Evolutionary conservation across 2,888 invertebrate genomes (phyloP).

Genomic region (Xestoiulus laeticollis): DNA sequence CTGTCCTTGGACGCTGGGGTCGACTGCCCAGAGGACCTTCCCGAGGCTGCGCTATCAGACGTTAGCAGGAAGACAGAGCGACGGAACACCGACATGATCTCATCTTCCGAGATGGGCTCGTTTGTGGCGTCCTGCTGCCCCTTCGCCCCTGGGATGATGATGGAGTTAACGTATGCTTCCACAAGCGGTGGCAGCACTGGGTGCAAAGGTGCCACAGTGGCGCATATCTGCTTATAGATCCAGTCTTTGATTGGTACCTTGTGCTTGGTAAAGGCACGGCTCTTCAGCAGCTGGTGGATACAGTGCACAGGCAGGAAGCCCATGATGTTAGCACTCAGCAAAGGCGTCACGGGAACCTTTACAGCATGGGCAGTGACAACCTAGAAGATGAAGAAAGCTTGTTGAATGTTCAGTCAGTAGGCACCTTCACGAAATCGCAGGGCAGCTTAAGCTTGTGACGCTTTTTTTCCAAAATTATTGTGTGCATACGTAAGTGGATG

Average conservation of each 20-base stretch:
- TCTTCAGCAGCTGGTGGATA: constrained; percentile 93
- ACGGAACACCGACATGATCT: constrained; percentile 84
- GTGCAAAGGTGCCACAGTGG: constrained; percentile 88
- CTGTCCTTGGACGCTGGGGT: constrained; percentile 54
- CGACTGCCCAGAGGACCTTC: constrained; percentile 38
- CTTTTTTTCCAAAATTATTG: no score
- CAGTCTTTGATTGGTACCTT: constrained; percentile 95
- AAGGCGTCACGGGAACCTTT: constrained; percentile 91
- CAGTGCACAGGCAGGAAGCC: constrained; percentile 96
- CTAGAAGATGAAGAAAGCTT: constrained; percentile 62
- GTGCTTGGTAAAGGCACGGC: constrained; percentile 93
- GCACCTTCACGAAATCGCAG: no score
- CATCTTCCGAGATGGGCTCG: constrained; percentile 88
- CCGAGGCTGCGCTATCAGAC: background rate
- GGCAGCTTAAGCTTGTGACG: no score
- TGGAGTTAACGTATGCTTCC: constrained; percentile 93
- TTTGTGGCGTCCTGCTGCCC: constrained; percentile 82
- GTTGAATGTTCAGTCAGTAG: no score
- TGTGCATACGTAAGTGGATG: no score
- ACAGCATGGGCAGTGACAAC: constrained; percentile 95
- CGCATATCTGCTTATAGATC: constrained; percentile 94
- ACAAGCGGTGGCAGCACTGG: constrained; percentile 91
- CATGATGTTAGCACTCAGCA: constrained; percentile 85
- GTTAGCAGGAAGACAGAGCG: constrained; percentile 51
- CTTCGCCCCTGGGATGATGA: constrained; percentile 70